Base-by-base conservation (phyloP, 2,797 vertebrate species). In the Lepus oiostolus region DNA sequence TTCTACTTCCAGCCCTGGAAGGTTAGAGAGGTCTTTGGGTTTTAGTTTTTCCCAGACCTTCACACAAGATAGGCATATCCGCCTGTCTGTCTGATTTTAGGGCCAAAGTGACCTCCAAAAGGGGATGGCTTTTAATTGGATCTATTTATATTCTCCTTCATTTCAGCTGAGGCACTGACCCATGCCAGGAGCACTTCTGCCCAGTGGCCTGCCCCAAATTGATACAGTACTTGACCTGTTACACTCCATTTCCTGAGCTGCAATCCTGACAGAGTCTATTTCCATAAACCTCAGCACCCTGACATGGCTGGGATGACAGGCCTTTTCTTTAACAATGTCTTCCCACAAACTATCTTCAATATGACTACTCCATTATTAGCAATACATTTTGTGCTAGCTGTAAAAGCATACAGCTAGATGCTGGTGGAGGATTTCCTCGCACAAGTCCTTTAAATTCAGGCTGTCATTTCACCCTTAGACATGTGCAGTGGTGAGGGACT, bases 191-290 rank as follows among this genome's bases (percentile, higher is more conserved):
- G 86, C 80, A 79, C 76, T 85, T 96, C 92, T 96, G 88, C 91
- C 85, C 79, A 83, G 96, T 95, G 86, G 80, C 80, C 77, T 96
- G 95, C 88, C 95, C 96, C 68, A 95, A 95, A 97, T 85, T 97
- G 96, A 94, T 95, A 94, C 26, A 30, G 76, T 88, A 93, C 84
- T 97, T 96, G 96, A 96, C 95, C 94, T 75, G 94, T 95, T 96
- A 88, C 94, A 97, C 94, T 96, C 86, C 90, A 96, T 97, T 96
- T 96, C 97, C 94, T 72, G 88, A 97, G 63, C 84, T 54, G 24
- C 65, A 87, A 62, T 92, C 38, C 67, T 68, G 72, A 94, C 30
- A 84, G 80, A 83, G 84, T 94, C 67, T 63, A 94, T 97, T 96
- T 96, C 90, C 88, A 91, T 95, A 97, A 95, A 83, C 82, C 50